Evolutionary conservation across 2,113 vertebrate species (phyloP).

Genomic region (Nibea coibor): DNA sequence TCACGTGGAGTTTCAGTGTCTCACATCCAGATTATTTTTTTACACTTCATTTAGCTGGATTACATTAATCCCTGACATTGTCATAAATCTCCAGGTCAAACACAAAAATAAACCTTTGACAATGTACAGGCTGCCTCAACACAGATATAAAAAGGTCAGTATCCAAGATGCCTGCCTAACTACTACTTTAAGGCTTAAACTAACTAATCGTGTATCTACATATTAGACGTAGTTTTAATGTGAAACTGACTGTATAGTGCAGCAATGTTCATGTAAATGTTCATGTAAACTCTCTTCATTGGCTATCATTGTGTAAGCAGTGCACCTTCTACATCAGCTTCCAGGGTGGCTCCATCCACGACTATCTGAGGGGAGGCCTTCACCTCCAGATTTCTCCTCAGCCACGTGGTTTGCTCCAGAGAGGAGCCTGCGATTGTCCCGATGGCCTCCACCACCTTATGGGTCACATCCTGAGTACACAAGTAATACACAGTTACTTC

Average conservation of each 20-base stretch:
- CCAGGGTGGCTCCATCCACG: slow-evolving; percentile 92
- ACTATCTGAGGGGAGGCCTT: slow-evolving; percentile 97
- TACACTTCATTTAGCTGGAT: slow-evolving; percentile 28
- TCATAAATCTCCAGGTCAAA: slow-evolving; percentile 1
- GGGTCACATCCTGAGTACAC: slow-evolving; percentile 91
- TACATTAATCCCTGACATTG: slow-evolving; percentile 15
- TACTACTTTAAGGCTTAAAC: neutral
- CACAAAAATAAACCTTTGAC: neutral
- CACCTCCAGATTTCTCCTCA: slow-evolving; percentile 96
- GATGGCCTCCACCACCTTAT: slow-evolving; percentile 97
- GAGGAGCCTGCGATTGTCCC: slow-evolving; percentile 96
- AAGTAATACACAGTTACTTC: neutral
- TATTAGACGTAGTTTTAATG: neutral
- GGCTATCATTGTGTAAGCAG: neutral
- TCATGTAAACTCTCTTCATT: neutral
- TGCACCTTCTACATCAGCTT: slow-evolving; percentile 95
- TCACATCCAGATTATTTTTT: neutral
- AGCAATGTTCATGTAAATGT: neutral
- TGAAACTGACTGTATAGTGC: neutral
- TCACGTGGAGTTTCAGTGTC: neutral
- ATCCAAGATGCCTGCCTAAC: neutral
- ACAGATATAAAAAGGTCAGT: neutral
- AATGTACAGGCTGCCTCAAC: neutral
- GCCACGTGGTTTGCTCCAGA: slow-evolving; percentile 97
- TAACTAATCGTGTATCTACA: neutral